phyloP scores from a whole-genome alignment of 2,113 vertebrate species.

The Carassius carassius region DNA sequence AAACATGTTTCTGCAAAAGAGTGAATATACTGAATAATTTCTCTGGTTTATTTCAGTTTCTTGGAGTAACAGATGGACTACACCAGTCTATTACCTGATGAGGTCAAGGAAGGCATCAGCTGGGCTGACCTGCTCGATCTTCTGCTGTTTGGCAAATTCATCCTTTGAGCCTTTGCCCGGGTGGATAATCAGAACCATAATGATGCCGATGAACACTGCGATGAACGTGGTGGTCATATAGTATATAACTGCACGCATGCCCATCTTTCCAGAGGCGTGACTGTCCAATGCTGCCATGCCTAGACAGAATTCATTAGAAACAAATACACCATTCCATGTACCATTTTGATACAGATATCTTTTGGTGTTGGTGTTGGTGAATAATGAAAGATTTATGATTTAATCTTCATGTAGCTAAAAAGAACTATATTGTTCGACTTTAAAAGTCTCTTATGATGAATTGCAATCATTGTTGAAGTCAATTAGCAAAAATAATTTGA shows the following conservation, averaged over 20 bases:
- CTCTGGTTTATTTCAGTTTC: not conserved
- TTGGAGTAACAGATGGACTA: not conserved
- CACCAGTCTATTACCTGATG: slow-evolving; percentile 81
- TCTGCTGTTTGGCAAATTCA: slow-evolving; percentile 93
- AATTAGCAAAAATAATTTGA: slow-evolving; percentile 7
- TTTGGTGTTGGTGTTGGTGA: not conserved
- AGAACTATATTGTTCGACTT: not conserved
- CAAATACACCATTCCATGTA: not conserved
- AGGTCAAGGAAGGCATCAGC: slow-evolving; percentile 96
- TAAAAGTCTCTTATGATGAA: slow-evolving; percentile 2
- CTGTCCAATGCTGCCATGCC: slow-evolving; percentile 97
- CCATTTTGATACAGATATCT: not conserved
- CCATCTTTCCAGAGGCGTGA: slow-evolving; percentile 97
- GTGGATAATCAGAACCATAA: slow-evolving; percentile 96
- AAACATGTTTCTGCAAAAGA: slow-evolving; percentile 93
- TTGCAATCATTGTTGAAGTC: not conserved
- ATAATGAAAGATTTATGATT: not conserved
- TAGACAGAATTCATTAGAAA: slow-evolving; percentile 55
- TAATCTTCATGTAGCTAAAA: not conserved
- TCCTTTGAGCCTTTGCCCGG: slow-evolving; percentile 95
- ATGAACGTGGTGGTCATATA: slow-evolving; percentile 98
- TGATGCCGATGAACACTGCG: slow-evolving; percentile 92
- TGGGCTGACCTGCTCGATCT: slow-evolving; percentile 89
- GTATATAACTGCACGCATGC: slow-evolving; percentile 92
- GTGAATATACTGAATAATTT: slow-evolving; percentile 49